Percentiles rank a stretch among this genome's conserved stretches.
Conservation (phyloP, 1,140 invertebrate species). For the Brachystomella parvula region DNA sequence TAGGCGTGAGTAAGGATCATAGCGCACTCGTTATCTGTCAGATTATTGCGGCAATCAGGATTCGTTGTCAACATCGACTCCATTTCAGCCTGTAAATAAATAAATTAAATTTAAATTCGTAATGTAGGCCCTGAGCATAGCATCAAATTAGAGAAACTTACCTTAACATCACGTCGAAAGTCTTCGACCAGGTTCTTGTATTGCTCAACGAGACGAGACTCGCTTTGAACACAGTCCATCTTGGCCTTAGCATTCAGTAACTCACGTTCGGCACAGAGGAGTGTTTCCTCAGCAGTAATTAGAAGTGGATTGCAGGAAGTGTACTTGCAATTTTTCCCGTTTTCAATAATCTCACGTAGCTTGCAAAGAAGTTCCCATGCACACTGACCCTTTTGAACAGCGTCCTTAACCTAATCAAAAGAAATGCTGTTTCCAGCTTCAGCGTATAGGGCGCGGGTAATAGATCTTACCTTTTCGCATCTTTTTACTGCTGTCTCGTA, state of each 20-base stretch:
- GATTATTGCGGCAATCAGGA: constrained; percentile 20
- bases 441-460: no score
- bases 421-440: no score
- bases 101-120: constrained; percentile 1
- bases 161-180: constrained; percentile 37
- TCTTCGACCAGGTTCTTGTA: constrained; percentile 34
- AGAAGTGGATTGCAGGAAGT: constrained; percentile 36
- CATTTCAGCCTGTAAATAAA: constrained; percentile 29
- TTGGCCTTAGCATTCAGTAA: constrained; percentile 30
- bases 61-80: constrained; percentile 29
- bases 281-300: constrained; percentile 34
- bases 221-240: constrained; percentile 35
- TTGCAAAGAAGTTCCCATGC: constrained; percentile 36
- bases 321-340: constrained; percentile 35
- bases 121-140: no score
- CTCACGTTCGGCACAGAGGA: constrained; percentile 33
- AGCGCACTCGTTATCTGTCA: constrained; percentile 32
- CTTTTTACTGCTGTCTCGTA: constrained; percentile 26
- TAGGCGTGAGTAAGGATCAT: constrained; percentile 37
- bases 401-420: constrained; percentile 34
- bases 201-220: constrained; percentile 34
- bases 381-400: constrained; percentile 30
- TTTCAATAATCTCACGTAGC: constrained; percentile 35
- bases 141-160: background rate
- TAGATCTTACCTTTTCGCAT: constrained; percentile 24